Evolutionary conservation across 2,888 invertebrate species (phyloP).

Genomic region (Gymnoscelis rufifasciata): DNA sequence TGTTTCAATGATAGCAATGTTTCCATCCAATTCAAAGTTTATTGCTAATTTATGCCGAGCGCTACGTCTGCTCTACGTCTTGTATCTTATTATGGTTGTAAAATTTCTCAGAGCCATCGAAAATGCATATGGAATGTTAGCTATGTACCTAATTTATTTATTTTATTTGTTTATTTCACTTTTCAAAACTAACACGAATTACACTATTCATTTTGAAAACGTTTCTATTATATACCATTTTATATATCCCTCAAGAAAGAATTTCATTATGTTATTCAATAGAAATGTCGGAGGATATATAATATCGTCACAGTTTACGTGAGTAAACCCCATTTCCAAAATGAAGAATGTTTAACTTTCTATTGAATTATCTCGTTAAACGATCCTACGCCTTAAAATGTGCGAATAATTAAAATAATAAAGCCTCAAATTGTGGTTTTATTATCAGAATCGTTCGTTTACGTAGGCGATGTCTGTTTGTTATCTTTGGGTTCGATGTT

Average conservation of each 20-base stretch:
- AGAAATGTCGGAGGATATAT: no score
- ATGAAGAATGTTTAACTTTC: not conserved
- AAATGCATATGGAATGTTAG: constrained; percentile 6
- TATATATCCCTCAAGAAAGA: no score
- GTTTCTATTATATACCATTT: no score
- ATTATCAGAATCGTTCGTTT: not conserved
- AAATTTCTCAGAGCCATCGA: constrained; percentile 8
- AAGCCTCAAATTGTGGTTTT: not conserved
- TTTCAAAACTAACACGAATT: no score
- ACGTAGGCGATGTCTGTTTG: not conserved
- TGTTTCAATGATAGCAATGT: constrained; percentile 5
- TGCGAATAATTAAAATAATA: not conserved
- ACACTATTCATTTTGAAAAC: no score
- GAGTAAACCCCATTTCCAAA: no score
- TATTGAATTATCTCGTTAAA: not conserved
- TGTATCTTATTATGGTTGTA: constrained; percentile 7
- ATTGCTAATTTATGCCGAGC: constrained; percentile 14
- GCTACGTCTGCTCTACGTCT: constrained; percentile 6
- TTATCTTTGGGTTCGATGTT: not conserved
- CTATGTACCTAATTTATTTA: not conserved
- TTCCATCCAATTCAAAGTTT: constrained; percentile 8
- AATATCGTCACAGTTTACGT: no score
- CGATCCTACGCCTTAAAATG: not conserved
- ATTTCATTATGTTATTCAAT: no score
- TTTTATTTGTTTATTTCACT: no score